Evolutionary conservation across 2,113 vertebrate genomes (phyloP).

Genomic region (Sphaerodactylus townsendi): DNA sequence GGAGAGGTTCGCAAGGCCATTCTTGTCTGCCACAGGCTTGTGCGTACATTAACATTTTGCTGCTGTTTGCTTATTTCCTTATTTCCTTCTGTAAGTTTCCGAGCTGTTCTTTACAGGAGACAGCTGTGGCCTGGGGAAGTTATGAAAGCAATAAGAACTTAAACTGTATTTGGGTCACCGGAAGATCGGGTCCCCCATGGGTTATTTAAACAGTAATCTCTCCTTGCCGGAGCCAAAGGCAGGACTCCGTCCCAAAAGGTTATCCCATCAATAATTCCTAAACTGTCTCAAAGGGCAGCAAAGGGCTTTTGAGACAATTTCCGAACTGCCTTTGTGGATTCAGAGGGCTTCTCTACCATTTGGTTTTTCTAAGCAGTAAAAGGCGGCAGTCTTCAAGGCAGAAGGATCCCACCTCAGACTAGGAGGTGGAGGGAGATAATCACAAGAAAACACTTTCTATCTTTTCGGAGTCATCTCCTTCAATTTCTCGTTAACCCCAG

Average conservation of each 20-base stretch:
- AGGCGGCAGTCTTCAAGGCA: slow-evolving; percentile 1
- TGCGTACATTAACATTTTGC: not conserved
- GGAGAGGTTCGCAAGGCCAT: not conserved
- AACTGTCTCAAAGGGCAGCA: slow-evolving; percentile 47
- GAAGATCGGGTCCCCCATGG: slow-evolving; percentile 57
- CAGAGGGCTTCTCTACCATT: not conserved
- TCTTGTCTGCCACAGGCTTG: not conserved
- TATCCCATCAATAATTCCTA: slow-evolving; percentile 69
- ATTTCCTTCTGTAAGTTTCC: slow-evolving; percentile 41
- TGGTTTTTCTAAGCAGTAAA: slow-evolving; percentile 18
- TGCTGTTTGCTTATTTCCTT: slow-evolving; percentile 16
- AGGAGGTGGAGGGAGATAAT: not conserved
- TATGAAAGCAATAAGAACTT: slow-evolving; percentile 68
- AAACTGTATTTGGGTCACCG: slow-evolving; percentile 73
- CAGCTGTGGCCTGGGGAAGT: slow-evolving; percentile 56
- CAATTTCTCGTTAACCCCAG: fast-evolving
- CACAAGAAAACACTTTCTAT: not conserved
- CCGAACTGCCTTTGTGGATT: slow-evolving; percentile 27
- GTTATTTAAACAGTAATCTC: slow-evolving; percentile 69
- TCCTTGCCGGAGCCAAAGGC: slow-evolving; percentile 48
- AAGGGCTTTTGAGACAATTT: slow-evolving; percentile 12
- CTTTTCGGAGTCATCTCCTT: not conserved
- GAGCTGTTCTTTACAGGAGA: slow-evolving; percentile 48
- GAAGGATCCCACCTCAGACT: not conserved
- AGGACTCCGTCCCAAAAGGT: slow-evolving; percentile 65